Base-by-base conservation (phyloP, 2,113 vertebrate genomes). In the Archilochus colubris region DNA sequence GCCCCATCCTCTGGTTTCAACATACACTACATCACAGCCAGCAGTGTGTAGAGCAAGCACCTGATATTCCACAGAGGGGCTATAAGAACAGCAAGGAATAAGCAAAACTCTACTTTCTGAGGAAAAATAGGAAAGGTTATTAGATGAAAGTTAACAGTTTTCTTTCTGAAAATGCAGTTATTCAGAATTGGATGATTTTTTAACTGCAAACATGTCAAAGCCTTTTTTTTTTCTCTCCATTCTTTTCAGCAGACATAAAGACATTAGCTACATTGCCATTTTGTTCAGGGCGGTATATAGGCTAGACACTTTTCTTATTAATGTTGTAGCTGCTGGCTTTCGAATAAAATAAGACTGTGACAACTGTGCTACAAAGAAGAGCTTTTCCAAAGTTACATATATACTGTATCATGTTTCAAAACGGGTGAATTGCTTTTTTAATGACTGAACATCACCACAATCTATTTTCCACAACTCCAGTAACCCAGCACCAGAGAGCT, bases 401-500 rank as follows among this genome's bases (percentile, higher is more conserved):
- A 40, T 62, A n/a, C 0, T 25, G 62, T 2, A 0, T 7, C 10
- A 44, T 5, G 40, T 85, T 82, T 72, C 82, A 63, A 84, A 84
- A 51, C 0, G 2, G 33, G 28, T 1, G 0, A 48, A n/a, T 36
- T 57, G 3, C 9, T 46, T 59, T 36, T 66, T 51, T 20, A 48
- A 82, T 61, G 27, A 30, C 25, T 12, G 38, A 67, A 53, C 2
- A 0, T 22, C 2, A 31, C 86, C 70, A 43, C 58, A 62, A 87
- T 50, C 50, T 89, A 80, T 88, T 76, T 94, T 76, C 85, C 93
- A 88, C 50, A 68, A 55, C 24, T 59, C 31, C 66, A 33, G 17
- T 13, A 24, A 44, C 22, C 61, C 62, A 68, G 80, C 68, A 55
- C 38, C 67, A 33, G 33, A 86, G 61, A 84, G 68, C 46, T 82